Conservation (phyloP, 2,797 vertebrate species). For the Rhincodon typus region DNA sequence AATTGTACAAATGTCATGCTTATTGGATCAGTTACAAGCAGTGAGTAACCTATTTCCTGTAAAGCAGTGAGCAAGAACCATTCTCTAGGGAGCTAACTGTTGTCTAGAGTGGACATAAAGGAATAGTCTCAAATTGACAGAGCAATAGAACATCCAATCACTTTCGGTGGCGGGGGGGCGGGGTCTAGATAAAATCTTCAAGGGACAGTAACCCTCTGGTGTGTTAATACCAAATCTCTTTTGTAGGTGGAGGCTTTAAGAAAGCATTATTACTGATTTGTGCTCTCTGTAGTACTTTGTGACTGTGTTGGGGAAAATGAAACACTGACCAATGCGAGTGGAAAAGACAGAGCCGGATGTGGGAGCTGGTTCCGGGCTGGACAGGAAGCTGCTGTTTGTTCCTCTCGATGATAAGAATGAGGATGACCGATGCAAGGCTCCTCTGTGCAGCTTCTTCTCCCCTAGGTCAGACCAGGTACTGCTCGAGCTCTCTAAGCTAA, state of each 20-base stretch:
- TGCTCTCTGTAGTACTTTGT: neutral
- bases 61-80: no score
- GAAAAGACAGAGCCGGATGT: slow-evolving; percentile 51
- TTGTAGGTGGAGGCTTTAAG: neutral
- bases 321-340: slow-evolving; percentile 61
- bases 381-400: slow-evolving; percentile 59
- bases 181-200: neutral
- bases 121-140: neutral
- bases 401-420: slow-evolving; percentile 56
- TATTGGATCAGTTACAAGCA: no score
- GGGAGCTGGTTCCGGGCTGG: slow-evolving; percentile 53
- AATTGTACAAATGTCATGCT: no score
- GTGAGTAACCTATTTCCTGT: no score
- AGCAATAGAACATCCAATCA: neutral
- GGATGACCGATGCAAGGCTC: slow-evolving; percentile 48
- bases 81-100: no score
- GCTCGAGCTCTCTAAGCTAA: slow-evolving; percentile 51
- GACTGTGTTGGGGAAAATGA: neutral
- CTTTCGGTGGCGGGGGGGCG: neutral
- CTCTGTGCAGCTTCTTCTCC: slow-evolving; percentile 41
- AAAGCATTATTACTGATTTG: neutral
- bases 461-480: slow-evolving; percentile 56
- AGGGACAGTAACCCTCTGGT: neutral
- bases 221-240: neutral
- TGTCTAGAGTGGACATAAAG: neutral